These are phyloP conservation scores for Alentia gelatinosa DNA, from an alignment of 2,888 invertebrate species.

Conservation along the genomic window DNA sequence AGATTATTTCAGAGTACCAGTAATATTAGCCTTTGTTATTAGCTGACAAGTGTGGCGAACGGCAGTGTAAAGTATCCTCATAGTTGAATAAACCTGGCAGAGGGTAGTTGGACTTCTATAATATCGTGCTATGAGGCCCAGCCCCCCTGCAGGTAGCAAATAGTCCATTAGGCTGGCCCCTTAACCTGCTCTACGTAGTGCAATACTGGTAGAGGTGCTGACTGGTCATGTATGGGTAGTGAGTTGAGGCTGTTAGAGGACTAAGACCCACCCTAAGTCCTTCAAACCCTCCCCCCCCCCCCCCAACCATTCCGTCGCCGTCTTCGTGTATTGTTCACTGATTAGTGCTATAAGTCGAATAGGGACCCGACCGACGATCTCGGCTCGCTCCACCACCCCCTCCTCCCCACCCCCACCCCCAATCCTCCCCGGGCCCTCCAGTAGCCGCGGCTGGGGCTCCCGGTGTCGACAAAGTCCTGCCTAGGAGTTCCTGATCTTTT, in stretches of 20 bases:
- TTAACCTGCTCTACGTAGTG: background rate
- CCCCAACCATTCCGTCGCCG: too few relatives aligned
- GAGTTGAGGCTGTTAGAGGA: background rate
- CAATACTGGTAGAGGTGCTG: background rate
- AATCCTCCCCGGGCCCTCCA: background rate
- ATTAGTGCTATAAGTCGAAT: background rate
- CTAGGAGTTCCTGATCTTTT: background rate
- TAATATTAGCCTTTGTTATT: background rate
- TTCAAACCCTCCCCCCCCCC: background rate
- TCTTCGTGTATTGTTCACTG: background rate
- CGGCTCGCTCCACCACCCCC: background rate
- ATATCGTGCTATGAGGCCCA: background rate
- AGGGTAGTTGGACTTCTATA: background rate
- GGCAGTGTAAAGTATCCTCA: background rate
- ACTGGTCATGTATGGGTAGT: background rate
- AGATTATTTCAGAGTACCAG: background rate
- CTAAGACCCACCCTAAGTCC: background rate
- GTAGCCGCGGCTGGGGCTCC: background rate
- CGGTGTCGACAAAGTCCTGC: background rate
- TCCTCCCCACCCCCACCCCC: background rate
- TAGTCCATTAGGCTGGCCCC: slow-evolving; percentile 1
- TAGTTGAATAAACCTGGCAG: background rate
- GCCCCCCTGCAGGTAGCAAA: background rate
- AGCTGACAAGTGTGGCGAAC: background rate
- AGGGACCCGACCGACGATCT: too few relatives aligned